Percentiles rank a stretch among this genome's conserved stretches.
phyloP scores from a whole-genome alignment of 2,797 vertebrate species.

The Myotis pilosus region DNA sequence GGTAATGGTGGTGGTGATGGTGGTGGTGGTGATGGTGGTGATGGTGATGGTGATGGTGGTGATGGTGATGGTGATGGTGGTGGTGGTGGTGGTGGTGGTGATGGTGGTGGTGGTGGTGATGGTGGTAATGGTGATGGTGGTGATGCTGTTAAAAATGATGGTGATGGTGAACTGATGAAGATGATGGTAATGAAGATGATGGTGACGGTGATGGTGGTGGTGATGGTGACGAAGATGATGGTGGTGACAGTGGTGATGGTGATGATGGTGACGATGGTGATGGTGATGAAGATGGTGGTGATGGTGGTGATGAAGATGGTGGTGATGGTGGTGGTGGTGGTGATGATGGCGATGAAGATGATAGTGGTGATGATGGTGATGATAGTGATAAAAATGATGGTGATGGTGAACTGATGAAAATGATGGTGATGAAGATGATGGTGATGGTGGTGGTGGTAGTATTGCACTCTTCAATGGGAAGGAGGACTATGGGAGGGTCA shows the following conservation, averaged over 20 bases:
- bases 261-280: fast-evolving
- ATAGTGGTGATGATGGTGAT: background rate
- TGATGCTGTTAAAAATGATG: fast-evolving
- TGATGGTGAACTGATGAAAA: too few species aligned
- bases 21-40: fast-evolving
- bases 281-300: too few species aligned
- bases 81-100: fast-evolving
- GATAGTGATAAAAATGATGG: fast-evolving
- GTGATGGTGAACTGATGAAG: too few species aligned
- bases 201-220: fast-evolving
- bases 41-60: fast-evolving
- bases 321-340: too few species aligned
- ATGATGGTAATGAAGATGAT: too few species aligned
- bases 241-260: background rate
- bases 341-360: fast-evolving
- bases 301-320: background rate
- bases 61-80: fast-evolving
- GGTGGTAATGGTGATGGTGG: fast-evolving
- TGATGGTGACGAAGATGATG: fast-evolving
- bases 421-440: background rate
- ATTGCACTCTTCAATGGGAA: background rate
- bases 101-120: fast-evolving
- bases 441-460: fast-evolving
- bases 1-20: fast-evolving
- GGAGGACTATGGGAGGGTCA: background rate